Evolutionary conservation across 2,797 vertebrate genomes (phyloP).

Genomic region (Falco naumanni): DNA sequence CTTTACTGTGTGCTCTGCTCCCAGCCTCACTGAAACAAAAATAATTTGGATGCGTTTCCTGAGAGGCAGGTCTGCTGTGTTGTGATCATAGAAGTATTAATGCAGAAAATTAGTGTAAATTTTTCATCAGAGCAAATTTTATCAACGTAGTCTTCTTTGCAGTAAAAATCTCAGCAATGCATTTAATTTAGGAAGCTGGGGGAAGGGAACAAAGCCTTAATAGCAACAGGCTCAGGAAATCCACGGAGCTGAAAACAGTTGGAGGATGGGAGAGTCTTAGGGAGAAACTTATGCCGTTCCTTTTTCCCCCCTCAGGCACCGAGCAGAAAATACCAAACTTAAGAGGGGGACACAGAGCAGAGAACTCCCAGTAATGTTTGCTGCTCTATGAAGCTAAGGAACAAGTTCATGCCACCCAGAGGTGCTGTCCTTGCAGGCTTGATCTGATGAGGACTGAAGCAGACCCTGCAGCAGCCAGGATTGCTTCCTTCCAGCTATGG

Average conservation of each 20-base stretch:
- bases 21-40: not conserved
- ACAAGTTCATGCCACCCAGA: not conserved
- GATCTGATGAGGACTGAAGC: not conserved
- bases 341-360: not conserved
- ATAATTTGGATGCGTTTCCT: conserved; percentile 19
- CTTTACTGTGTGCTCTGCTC: not conserved
- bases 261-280: conserved; percentile 24
- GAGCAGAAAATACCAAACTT: not conserved
- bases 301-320: not conserved
- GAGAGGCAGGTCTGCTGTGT: conserved; percentile 26
- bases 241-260: conserved; percentile 13
- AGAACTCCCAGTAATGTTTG: not conserved
- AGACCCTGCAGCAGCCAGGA: not conserved
- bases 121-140: conserved; percentile 57
- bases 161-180: conserved; percentile 42
- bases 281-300: not conserved
- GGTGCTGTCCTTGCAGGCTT: not conserved
- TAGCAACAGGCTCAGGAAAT: conserved; percentile 50
- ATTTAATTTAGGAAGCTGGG: conserved; percentile 38
- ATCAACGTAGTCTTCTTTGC: conserved; percentile 35
- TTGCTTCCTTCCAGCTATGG: not conserved
- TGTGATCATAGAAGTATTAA: conserved; percentile 50
- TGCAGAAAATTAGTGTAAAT: conserved; percentile 57
- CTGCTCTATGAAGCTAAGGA: not conserved
- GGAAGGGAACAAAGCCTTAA: conserved; percentile 36